Evolutionary conservation across 2,797 vertebrate genomes (phyloP).

Genomic region (Fringilla coelebs): DNA sequence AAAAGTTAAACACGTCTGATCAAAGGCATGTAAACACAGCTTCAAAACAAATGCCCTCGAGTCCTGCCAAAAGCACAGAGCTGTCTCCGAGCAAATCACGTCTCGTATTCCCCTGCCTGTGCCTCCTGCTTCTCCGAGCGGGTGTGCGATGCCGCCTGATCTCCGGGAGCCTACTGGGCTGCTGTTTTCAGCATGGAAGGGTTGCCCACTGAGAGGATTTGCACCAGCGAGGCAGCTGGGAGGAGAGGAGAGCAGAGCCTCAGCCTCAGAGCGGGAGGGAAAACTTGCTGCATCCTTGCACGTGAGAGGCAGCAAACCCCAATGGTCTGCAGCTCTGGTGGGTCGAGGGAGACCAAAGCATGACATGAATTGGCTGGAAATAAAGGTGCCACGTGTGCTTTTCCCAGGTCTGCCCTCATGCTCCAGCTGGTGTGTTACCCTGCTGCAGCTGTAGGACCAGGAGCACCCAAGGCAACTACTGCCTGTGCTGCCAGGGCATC

Average conservation of each 20-base stretch:
- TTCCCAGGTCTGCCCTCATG: not conserved
- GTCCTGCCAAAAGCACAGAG: constrained; percentile 62
- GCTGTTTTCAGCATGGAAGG: not conserved
- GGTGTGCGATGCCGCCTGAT: not conserved
- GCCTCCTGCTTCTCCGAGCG: not conserved
- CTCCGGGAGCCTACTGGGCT: not conserved
- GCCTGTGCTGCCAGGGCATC: not conserved
- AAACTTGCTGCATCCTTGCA: not conserved
- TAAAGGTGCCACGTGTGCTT: not conserved
- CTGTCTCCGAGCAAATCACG: constrained; percentile 22
- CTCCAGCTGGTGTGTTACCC: not conserved
- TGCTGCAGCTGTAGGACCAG: not conserved
- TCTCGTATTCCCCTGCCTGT: constrained; percentile 24
- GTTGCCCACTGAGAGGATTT: not conserved
- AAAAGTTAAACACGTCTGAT: constrained; percentile 70
- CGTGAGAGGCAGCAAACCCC: not conserved
- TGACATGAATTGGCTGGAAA: not conserved
- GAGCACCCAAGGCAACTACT: not conserved
- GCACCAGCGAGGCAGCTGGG: not conserved
- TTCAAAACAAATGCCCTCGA: constrained; percentile 67
- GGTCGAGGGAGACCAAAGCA: not conserved
- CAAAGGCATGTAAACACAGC: constrained; percentile 70
- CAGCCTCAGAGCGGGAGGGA: rapidly evolving
- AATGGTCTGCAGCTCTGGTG: not conserved
- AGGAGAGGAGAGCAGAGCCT: not conserved